Evolutionary conservation across 2,888 invertebrate species (phyloP).

Genomic region (Schizotus pectinicornis): DNA sequence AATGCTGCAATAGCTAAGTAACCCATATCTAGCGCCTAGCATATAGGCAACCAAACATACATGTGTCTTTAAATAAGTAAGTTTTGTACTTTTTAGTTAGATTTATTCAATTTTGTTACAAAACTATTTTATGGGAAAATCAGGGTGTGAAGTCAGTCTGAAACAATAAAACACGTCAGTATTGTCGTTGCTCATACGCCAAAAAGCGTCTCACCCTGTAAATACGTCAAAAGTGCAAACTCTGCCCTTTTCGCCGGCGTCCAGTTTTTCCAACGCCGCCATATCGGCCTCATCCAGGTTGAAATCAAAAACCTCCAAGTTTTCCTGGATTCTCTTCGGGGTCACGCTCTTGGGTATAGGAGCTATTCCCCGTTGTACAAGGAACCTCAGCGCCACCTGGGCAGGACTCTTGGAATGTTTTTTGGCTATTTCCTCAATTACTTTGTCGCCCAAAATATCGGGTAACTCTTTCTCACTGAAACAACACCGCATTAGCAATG

Average conservation of each 20-base stretch:
- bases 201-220: conserved; percentile 7
- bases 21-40: no score
- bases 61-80: no score
- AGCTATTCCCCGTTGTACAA: conserved; percentile 71
- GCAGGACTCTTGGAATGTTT: conserved; percentile 62
- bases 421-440: conserved; percentile 51
- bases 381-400: conserved; percentile 73
- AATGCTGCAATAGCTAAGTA: no score
- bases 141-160: no score
- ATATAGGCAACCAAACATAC: no score
- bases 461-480: conserved; percentile 25
- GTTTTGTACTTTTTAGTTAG: no score
- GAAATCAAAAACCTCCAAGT: conserved; percentile 76
- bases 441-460: conserved; percentile 47
- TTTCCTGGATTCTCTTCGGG: conserved; percentile 71
- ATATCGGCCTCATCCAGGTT: conserved; percentile 51
- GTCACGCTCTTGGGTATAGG: conserved; percentile 84
- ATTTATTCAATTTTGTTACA: no score
- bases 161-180: no score
- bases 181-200: no score
- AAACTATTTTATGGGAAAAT: no score
- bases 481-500: no score
- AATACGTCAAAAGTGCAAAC: conserved; percentile 61
- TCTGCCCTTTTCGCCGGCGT: conserved; percentile 52
- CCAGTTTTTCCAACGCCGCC: background rate